Evolutionary conservation across 2,797 vertebrate species (phyloP).

Genomic region (Myotis planiceps): DNA sequence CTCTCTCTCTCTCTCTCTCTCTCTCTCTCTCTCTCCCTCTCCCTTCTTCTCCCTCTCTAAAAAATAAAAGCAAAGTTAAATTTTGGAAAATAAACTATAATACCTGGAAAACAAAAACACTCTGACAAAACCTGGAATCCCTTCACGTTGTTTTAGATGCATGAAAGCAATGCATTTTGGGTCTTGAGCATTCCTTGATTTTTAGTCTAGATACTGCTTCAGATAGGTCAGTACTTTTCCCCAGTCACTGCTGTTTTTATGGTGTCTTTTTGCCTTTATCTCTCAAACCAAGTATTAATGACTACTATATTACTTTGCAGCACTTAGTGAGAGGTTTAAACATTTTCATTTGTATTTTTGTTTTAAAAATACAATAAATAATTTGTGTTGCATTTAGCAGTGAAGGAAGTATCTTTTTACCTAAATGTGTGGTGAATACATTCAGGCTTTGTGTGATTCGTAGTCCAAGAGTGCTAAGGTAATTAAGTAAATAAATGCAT

Average conservation of each 20-base stretch:
- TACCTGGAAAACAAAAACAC: neutral
- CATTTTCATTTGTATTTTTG: constrained; percentile 13
- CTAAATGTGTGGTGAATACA: neutral
- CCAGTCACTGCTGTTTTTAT: neutral
- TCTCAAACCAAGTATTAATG: neutral
- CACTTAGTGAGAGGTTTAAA: neutral
- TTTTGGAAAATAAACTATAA: neutral
- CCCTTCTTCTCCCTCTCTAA: neutral
- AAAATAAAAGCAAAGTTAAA: constrained; percentile 4
- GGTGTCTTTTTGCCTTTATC: neutral
- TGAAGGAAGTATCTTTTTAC: constrained; percentile 5
- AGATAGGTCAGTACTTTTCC: neutral
- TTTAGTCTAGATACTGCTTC: neutral
- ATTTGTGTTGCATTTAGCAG: neutral
- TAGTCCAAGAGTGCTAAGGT: neutral
- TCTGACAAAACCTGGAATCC: neutral
- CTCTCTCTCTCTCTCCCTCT: neutral
- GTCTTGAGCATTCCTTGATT: neutral
- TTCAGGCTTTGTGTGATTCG: neutral
- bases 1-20: no score
- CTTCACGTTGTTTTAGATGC: neutral
- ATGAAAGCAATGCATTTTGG: neutral
- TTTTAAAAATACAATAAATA: neutral
- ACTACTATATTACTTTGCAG: neutral
- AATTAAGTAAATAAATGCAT: neutral